Evolutionary conservation across 64 coral and sea anemone species (phyloP), one percentile per base, ranked within the genome.

Genomic region (Dendrophyllia cribrosa): DNA sequence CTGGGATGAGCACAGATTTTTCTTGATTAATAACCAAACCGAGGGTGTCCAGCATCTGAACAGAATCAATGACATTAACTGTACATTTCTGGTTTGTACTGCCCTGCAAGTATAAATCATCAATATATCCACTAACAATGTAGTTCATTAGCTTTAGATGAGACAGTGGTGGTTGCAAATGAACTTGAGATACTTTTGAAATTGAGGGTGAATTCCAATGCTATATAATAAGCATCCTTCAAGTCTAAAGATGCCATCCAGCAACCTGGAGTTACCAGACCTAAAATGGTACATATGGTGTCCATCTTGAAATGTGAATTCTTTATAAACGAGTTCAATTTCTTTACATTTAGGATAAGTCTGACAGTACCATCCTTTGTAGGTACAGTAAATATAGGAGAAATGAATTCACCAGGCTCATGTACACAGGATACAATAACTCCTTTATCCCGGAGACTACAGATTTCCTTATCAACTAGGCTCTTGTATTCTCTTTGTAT

Each of bases 21-120:
- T 81, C 48, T 23, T 47, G 84, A 22, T 88, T 63, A 11, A 88
- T 72, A 52, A 81, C 83, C 63, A 88, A 43, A 24, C 82, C 82
- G 23, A 93, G 63, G 43, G 26, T 78, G 2, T 88, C 83, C 61
- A 88, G 61, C 23, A 78, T 79, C 8, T 71, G 4, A 60, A 93
- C 13, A 25, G 84, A 59, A 48, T 78, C 91, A 46, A 87, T 61
- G 51, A 88, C 65, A 88, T 74, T 88, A 8, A 19, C 3, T 53
- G 72, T 48, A 74, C 79, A 86, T 9, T 61, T 73, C 24, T 49
- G 4, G 15, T 48, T n/a, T 25, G 84, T 73, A 1, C 67, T 52
- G 53, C 84, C 84, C 51, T 88, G 84, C 13, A 88, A 10, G n/a
- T 88, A 88, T 47, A 88, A 76, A 51, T 93, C 84, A 88, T 88